phyloP scores from a whole-genome alignment of 2,888 invertebrate genomes.

The Pelosia muscerda region DNA sequence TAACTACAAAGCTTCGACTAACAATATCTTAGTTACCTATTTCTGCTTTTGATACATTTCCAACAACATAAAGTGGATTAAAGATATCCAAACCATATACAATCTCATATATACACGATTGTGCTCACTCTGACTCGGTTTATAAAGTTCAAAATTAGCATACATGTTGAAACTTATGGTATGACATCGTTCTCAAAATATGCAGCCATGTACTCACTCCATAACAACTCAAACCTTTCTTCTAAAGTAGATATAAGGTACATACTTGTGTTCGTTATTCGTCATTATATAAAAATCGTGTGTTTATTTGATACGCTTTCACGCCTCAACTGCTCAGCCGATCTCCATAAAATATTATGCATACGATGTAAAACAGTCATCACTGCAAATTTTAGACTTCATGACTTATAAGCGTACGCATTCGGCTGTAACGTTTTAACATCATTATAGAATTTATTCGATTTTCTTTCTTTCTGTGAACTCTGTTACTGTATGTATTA shows the following conservation, averaged over 20 bases:
- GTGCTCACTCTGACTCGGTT: background rate
- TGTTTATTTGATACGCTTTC: conserved; percentile 17
- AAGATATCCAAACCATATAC: background rate
- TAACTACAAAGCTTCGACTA: no score
- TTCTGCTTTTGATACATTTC: background rate
- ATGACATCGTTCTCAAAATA: background rate
- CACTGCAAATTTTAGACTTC: background rate
- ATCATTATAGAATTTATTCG: no score
- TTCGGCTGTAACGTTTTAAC: no score
- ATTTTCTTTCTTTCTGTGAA: background rate
- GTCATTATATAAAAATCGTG: background rate
- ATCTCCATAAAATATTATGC: background rate
- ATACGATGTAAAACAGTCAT: background rate
- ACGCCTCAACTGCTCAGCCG: conserved; percentile 12
- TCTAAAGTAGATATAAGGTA: background rate
- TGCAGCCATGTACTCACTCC: background rate
- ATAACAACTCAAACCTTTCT: background rate
- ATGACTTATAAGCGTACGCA: background rate
- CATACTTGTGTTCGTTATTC: background rate
- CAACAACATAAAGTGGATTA: background rate
- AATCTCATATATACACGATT: background rate
- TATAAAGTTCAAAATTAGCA: conserved; percentile 1
- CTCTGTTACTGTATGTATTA: no score
- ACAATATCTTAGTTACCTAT: no score
- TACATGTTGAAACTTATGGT: background rate